Evolutionary conservation across 2,113 vertebrate species (phyloP).

Genomic region (Phaethon lepturus): DNA sequence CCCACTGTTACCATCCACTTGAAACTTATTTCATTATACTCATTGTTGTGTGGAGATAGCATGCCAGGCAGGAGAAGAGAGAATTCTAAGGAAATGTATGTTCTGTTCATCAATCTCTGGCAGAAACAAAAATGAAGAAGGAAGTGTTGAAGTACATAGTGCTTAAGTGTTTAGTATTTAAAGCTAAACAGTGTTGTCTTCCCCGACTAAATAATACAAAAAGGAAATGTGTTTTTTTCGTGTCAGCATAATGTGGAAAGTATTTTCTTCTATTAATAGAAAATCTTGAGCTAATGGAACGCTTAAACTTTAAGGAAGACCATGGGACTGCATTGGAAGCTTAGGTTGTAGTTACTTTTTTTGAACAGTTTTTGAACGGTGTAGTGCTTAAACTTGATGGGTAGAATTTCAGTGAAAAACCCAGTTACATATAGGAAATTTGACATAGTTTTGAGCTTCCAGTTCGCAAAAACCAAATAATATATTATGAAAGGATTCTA

Average conservation of each 20-base stretch:
- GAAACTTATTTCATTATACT: not conserved
- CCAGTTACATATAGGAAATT: not conserved
- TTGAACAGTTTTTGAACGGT: not conserved
- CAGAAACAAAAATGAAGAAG: not conserved
- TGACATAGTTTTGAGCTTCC: not conserved
- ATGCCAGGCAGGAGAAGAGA: not conserved
- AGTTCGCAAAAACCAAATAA: too few relatives aligned
- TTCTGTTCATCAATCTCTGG: not conserved
- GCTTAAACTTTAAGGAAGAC: not conserved
- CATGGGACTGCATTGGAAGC: not conserved
- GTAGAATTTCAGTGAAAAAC: not conserved
- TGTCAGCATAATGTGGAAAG: constrained; percentile 46
- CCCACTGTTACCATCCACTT: not conserved
- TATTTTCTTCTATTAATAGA: constrained; percentile 63
- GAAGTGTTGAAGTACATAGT: not conserved
- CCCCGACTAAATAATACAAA: not conserved
- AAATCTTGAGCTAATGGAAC: constrained; percentile 21
- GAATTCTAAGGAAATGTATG: not conserved
- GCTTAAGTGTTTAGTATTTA: not conserved
- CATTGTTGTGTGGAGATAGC: not conserved
- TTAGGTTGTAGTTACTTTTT: not conserved
- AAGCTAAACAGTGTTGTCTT: not conserved
- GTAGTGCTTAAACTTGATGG: not conserved
- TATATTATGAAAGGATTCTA: not conserved
- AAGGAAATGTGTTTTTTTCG: not conserved